phyloP scores from a whole-genome alignment of 2,797 vertebrate genomes.

The Carduelis carduelis region DNA sequence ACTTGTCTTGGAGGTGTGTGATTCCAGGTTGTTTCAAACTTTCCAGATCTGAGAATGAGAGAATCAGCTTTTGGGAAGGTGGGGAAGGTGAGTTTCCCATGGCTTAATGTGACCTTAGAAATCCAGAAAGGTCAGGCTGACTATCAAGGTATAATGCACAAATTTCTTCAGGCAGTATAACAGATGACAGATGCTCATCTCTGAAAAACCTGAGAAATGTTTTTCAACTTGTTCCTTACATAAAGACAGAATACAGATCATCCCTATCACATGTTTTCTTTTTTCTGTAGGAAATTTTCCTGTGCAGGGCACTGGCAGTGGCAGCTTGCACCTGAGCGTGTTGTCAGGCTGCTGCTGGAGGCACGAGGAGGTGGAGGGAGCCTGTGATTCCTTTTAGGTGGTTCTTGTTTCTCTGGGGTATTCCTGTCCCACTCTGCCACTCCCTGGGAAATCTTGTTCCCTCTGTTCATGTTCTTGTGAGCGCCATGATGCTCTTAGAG shows the following conservation, averaged over 20 bases:
- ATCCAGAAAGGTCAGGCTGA: neutral
- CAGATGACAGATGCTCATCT: neutral
- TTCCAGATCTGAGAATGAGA: neutral
- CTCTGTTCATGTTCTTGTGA: neutral
- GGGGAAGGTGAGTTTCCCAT: neutral
- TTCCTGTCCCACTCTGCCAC: neutral
- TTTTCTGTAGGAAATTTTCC: neutral
- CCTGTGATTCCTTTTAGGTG: neutral
- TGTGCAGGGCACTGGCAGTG: neutral
- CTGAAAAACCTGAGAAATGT: neutral
- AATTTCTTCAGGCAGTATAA: neutral
- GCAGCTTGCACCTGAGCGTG: neutral
- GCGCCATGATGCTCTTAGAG: fast-evolving
- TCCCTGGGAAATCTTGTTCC: neutral
- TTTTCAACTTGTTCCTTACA: neutral
- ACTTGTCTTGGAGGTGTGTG: neutral
- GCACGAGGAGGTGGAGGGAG: neutral
- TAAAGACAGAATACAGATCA: neutral
- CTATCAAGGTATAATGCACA: neutral
- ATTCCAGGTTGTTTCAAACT: neutral
- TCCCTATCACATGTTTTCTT: neutral
- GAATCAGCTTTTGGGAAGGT: neutral
- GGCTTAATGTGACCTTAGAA: neutral
- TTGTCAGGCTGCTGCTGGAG: neutral
- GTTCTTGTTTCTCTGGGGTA: neutral